phyloP scores from a whole-genome alignment of 2,888 invertebrate species.

The Leistus spinibarbis region DNA sequence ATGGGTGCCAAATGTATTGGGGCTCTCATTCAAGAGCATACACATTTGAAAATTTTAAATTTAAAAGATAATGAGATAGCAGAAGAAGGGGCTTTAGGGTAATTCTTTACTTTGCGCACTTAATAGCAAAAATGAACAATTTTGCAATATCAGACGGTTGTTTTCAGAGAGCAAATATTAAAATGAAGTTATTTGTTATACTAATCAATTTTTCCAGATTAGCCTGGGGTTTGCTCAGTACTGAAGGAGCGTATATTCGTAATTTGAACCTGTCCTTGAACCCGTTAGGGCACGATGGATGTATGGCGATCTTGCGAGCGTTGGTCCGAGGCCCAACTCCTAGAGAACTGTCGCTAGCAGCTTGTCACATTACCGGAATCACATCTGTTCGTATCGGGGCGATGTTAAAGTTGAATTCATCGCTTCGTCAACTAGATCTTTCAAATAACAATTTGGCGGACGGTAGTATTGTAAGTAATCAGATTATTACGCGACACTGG shows the following conservation, averaged over 20 bases:
- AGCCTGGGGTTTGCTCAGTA: conserved; percentile 42
- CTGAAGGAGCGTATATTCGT: conserved; percentile 53
- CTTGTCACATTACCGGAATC: conserved; percentile 61
- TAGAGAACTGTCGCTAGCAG: conserved; percentile 62
- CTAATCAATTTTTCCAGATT: conserved; percentile 27
- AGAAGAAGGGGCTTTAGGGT: conserved; percentile 54
- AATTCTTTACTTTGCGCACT: neutral
- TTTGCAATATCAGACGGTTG: no score
- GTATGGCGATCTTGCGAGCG: conserved; percentile 64
- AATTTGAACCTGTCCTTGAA: conserved; percentile 65
- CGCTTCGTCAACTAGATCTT: conserved; percentile 62
- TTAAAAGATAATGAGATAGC: conserved; percentile 65
- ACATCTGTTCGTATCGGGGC: conserved; percentile 63
- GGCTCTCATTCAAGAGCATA: conserved; percentile 61
- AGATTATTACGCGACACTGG: conserved; percentile 43
- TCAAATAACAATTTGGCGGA: conserved; percentile 66
- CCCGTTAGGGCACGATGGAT: conserved; percentile 65
- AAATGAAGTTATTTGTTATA: neutral
- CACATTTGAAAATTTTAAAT: conserved; percentile 59
- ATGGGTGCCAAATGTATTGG: conserved; percentile 68
- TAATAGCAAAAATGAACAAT: neutral
- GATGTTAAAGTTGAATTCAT: conserved; percentile 62
- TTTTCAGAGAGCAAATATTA: neutral
- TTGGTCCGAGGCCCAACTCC: conserved; percentile 64
- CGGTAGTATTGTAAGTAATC: conserved; percentile 54